These are phyloP conservation scores for Neoniphon sammara DNA, from an alignment of 2,797 vertebrate species.

Conservation along the genomic window DNA sequence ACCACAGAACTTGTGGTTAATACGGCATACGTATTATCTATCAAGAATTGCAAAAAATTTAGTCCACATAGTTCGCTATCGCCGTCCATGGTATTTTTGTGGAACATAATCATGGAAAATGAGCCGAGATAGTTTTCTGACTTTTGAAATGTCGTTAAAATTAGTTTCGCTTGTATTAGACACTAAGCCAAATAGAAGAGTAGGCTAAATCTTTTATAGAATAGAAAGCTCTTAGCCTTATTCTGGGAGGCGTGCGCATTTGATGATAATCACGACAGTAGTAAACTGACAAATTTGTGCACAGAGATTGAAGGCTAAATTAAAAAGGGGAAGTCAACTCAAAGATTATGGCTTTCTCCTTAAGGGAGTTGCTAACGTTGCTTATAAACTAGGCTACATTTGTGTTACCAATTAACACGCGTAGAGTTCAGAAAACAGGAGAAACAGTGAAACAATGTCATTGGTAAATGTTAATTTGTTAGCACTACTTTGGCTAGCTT, in stretches of 20 bases:
- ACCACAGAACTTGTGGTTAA: too few species aligned
- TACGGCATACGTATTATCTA: neutral
- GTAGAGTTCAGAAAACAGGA: neutral
- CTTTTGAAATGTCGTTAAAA: neutral
- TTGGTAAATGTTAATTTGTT: slow-evolving; percentile 25
- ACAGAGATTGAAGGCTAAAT: neutral
- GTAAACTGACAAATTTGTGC: accelerated
- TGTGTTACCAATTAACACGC: too few species aligned
- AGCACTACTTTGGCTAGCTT: slow-evolving; percentile 54
- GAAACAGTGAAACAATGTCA: neutral
- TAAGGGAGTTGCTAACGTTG: neutral
- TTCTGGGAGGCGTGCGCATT: accelerated
- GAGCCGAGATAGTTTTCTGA: neutral
- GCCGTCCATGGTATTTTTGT: too few species aligned
- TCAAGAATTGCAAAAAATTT: too few species aligned
- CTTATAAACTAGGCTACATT: neutral
- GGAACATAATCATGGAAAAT: neutral
- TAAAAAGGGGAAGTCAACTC: slow-evolving; percentile 41
- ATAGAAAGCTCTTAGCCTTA: too few species aligned
- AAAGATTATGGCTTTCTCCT: neutral
- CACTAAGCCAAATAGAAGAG: slow-evolving; percentile 11
- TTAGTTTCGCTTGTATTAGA: neutral
- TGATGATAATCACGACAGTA: too few species aligned
- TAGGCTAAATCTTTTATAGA: accelerated
- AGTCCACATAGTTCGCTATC: neutral